Evolutionary conservation across 2,797 vertebrate species (phyloP), one percentile per base, ranked within the genome.

Genomic region (Semotilus atromaculatus): DNA sequence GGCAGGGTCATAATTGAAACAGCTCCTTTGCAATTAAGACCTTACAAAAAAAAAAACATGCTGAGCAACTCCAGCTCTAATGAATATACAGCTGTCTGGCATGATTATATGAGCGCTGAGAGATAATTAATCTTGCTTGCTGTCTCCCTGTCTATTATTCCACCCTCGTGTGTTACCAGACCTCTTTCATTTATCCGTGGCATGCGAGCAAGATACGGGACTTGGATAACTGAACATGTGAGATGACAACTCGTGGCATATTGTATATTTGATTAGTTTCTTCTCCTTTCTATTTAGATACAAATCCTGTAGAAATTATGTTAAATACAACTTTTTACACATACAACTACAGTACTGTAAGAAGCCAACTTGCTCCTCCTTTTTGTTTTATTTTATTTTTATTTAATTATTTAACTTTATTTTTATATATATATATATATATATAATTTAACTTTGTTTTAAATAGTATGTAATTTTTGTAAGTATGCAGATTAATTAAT

Each of bases 71-170:
- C 80, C 83, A 86, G 85, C 88, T 85, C 79, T 91, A 92, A 94
- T 94, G 92, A 94, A 93, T 94, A 90, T 93, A 92, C 85, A 93
- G 90, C 89, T 92, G 92, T 93, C 92, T 87, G 86, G 40, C 91
- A 88, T 93, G 92, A 94, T 93, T 94, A 93, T 90, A 91, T 85
- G 91, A 90, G 92, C 85, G 85, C 88, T 86, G 51, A 91, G 87
- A 91, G 91, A 87, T 90, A 93, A 94, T 95, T 93, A 94, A 89
- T 89, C 82, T 86, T 86, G 87, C 92, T 88, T 86, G 85, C 80
- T 90, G 87, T 93, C 83, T 91, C 64, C 9, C 80, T 84, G 82
- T 83, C 84, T 86, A 75, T 85, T 88, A 83, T 87, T 89, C 81
- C 48, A 81, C 75, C 79, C 81, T 83, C 80, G 36, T 74, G 71